Evolutionary conservation across 2,113 vertebrate genomes (phyloP).

Genomic region (Nestor notabilis): DNA sequence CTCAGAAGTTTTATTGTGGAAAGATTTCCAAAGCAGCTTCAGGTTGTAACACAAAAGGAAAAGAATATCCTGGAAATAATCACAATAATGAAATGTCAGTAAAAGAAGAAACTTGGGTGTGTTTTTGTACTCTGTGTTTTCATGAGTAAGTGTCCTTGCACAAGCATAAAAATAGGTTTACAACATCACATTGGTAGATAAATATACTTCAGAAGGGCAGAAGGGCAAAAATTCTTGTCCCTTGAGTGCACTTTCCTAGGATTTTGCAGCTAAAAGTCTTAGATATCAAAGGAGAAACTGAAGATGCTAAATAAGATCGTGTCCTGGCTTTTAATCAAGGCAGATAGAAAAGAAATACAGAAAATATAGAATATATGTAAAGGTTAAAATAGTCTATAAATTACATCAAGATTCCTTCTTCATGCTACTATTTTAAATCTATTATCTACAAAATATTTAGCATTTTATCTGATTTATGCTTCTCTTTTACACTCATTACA

Average conservation of each 20-base stretch:
- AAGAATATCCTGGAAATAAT: background rate
- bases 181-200: background rate
- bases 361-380: background rate
- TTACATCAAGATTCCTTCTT: background rate
- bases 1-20: background rate
- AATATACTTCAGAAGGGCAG: background rate
- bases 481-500: background rate
- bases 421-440: background rate
- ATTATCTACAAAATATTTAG: background rate
- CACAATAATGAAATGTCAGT: background rate
- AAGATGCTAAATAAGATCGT: background rate
- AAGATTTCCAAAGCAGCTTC: background rate
- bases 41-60: background rate
- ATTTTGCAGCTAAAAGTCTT: background rate
- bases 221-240: background rate
- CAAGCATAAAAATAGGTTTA: background rate
- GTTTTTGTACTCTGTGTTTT: background rate
- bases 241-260: background rate
- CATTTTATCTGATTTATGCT: background rate
- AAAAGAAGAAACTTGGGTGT: background rate
- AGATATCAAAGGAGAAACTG: background rate
- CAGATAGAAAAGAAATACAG: background rate
- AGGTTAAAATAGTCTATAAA: background rate
- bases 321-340: background rate
- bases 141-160: background rate